phyloP scores from a whole-genome alignment of 2,888 invertebrate species.

The Empis livida region DNA sequence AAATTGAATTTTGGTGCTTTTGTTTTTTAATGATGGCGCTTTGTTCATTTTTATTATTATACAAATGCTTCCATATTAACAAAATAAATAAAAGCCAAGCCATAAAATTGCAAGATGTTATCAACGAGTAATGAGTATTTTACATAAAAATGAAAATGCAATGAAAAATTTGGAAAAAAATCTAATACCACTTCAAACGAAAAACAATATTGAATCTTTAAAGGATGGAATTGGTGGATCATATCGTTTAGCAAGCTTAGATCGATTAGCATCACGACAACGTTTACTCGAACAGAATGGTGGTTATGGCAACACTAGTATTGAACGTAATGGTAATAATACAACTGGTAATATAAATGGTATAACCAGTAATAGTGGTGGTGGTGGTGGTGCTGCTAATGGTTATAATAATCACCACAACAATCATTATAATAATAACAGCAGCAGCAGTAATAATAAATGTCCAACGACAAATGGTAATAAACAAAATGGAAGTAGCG shows the following conservation, averaged over 20 bases:
- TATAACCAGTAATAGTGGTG: neutral
- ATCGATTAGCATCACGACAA: conserved; percentile 68
- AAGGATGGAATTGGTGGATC: conserved; percentile 57
- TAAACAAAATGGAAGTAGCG: conserved; percentile 9
- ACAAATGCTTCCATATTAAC: too few species aligned
- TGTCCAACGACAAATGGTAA: neutral
- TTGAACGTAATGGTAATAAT: conserved; percentile 16
- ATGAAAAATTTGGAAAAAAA: too few species aligned
- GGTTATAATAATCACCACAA: too few species aligned
- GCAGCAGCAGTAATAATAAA: neutral
- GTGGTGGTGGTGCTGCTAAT: too few species aligned
- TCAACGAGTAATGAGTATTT: too few species aligned
- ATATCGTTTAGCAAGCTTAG: conserved; percentile 67
- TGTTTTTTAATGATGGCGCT: too few species aligned
- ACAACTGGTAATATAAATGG: conserved; percentile 5
- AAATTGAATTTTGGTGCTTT: too few species aligned
- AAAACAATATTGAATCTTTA: neutral
- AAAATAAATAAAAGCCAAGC: too few species aligned
- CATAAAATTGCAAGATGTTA: too few species aligned
- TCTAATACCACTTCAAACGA: too few species aligned
- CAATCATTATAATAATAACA: too few species aligned
- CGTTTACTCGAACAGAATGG: conserved; percentile 57
- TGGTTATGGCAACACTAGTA: conserved; percentile 18
- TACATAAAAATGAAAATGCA: neutral
- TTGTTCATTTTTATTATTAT: too few species aligned